Conservation (phyloP, 1,140 invertebrate species). For the Muscidifurax raptorellus region DNA sequence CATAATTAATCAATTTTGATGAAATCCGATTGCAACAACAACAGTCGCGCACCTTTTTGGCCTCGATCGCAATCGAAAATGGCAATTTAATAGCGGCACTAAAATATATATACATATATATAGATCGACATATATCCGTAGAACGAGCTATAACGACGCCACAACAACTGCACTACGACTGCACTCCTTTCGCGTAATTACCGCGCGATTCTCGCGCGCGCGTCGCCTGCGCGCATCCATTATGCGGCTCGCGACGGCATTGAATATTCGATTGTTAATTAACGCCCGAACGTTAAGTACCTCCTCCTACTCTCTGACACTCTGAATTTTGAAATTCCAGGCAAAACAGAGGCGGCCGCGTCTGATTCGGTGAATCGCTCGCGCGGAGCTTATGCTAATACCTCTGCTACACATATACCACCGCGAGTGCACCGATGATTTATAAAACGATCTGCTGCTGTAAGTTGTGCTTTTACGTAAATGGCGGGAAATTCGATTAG, state of each 20-base stretch:
- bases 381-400: conserved; percentile 2
- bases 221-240: neutral
- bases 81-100: no score
- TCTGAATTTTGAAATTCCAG: neutral
- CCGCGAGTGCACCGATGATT: neutral
- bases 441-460: neutral
- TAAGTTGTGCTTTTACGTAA: no score
- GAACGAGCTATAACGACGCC: neutral
- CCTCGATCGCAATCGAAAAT: no score
- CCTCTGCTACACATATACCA: neutral
- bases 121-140: no score
- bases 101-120: no score
- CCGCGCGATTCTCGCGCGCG: neutral
- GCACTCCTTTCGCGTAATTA: neutral
- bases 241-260: neutral
- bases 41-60: no score
- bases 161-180: neutral
- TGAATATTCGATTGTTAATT: neutral
- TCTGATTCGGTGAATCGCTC: neutral
- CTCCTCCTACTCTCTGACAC: neutral
- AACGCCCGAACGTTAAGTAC: neutral
- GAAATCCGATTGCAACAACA: no score
- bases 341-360: neutral
- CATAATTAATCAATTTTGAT: no score
- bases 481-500: neutral